Evolutionary conservation across 1,140 invertebrate genomes (phyloP), one percentile per base, ranked within the genome.

Genomic region (Coelopa frigida): DNA sequence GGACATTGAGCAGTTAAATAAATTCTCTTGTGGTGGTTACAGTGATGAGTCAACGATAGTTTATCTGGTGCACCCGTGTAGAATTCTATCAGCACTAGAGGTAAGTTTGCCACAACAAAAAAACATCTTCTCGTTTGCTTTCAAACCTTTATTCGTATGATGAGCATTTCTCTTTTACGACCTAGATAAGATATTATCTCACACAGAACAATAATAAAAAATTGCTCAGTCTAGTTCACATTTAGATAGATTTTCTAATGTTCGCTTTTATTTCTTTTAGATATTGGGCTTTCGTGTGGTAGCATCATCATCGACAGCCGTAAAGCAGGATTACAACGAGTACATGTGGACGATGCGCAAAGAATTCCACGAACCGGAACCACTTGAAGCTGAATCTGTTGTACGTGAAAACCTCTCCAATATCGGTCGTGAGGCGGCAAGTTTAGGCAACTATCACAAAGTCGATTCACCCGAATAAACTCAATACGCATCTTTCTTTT

Each of bases 311-410:
- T 87, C 85, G 38, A 87, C 84, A 46, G 79, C 83, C 49, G 83
- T 87, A 23, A 87, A 88, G 70, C 84, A 87, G 71, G 85, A 88
- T 64, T 87, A 88, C 61, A 88, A 87, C 76, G 85, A 88, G 59
- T 87, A 88, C 57, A 88, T 89, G 84, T 90, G 87, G 87, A 90
- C 87, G 70, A 87, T 89, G 83, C 82, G 85, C 76, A 87, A 86
- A 71, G 85, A 89, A 54, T 89, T 89, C 70, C 73, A 80, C 41
- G 87, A 89, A 60, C 85, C 85, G 33, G 87, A 90, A 66, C 79
- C 79, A 20, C 71, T 74, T 27, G 76, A 78, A 46, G 70, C 78
- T 14, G 73, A 76, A 50, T 72, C 76, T 52, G 75, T 78, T 39
- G 75, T 78, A 41, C 72, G 75, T 54, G 77, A 78, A 46, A 78